Percentiles rank a stretch among this genome's conserved stretches.
Evolutionary conservation across 2,888 invertebrate species (phyloP).

Genomic region (Deilephila elpenor): DNA sequence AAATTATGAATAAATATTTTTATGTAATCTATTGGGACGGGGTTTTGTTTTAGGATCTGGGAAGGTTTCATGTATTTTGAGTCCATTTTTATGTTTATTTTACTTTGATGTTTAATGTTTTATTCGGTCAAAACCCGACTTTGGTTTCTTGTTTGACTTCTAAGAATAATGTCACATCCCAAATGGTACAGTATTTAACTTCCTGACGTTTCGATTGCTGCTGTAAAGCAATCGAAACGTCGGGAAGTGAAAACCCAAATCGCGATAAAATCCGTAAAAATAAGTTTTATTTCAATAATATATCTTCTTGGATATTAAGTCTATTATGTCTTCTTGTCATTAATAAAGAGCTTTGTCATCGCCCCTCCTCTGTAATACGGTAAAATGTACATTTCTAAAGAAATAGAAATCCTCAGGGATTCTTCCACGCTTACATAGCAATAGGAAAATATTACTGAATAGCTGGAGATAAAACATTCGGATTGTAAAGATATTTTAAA

Average conservation of each 20-base stretch:
- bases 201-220: too few relatives aligned
- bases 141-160: neutral
- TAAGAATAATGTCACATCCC: too few relatives aligned
- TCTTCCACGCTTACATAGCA: neutral
- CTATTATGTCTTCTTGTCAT: too few relatives aligned
- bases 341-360: too few relatives aligned
- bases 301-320: too few relatives aligned
- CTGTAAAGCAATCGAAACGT: too few relatives aligned
- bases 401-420: neutral
- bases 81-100: neutral
- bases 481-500: neutral
- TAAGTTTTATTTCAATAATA: too few relatives aligned
- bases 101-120: neutral
- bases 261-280: too few relatives aligned
- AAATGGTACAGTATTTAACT: too few relatives aligned
- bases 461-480: neutral
- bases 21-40: neutral
- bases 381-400: too few relatives aligned
- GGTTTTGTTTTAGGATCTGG: conserved; percentile 8
- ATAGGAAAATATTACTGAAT: neutral
- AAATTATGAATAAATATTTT: conserved; percentile 22
- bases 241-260: too few relatives aligned
- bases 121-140: neutral
- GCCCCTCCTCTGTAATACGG: too few relatives aligned
- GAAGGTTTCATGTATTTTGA: neutral